Evolutionary conservation across 2,113 vertebrate genomes (phyloP).

Genomic region (Alethe diademata): DNA sequence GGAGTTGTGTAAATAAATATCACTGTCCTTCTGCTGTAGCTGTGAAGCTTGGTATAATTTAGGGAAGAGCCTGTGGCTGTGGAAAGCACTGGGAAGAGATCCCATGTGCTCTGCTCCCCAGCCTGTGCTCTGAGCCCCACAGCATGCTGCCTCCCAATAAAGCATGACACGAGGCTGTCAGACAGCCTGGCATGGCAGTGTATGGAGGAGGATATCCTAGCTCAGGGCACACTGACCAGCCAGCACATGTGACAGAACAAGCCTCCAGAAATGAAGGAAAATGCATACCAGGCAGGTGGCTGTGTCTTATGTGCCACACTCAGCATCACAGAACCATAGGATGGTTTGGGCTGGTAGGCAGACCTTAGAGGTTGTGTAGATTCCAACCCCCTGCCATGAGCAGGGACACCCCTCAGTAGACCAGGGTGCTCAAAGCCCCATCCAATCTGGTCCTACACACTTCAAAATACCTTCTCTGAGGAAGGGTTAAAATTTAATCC

Average conservation of each 20-base stretch:
- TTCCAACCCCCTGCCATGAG: rapidly evolving
- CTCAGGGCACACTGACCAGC: background rate
- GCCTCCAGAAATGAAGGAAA: background rate
- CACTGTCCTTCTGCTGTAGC: background rate
- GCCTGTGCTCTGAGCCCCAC: background rate
- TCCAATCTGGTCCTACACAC: background rate
- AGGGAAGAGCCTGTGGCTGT: background rate
- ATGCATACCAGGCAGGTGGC: background rate
- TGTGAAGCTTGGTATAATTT: background rate
- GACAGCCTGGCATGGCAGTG: background rate
- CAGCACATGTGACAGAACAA: background rate
- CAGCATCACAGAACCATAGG: background rate
- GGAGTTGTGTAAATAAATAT: background rate
- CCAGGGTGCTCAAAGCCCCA: background rate
- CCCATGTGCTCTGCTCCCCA: background rate
- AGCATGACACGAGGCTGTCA: background rate
- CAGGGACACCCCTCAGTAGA: background rate
- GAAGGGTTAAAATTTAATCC: background rate
- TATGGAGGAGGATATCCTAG: background rate
- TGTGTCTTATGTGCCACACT: background rate
- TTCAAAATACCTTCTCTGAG: background rate
- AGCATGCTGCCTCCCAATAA: background rate
- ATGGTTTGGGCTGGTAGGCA: background rate
- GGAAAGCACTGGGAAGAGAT: background rate
- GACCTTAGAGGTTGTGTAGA: background rate